Base-by-base conservation (phyloP, 2,888 invertebrate species). In the Fragum fragum region DNA sequence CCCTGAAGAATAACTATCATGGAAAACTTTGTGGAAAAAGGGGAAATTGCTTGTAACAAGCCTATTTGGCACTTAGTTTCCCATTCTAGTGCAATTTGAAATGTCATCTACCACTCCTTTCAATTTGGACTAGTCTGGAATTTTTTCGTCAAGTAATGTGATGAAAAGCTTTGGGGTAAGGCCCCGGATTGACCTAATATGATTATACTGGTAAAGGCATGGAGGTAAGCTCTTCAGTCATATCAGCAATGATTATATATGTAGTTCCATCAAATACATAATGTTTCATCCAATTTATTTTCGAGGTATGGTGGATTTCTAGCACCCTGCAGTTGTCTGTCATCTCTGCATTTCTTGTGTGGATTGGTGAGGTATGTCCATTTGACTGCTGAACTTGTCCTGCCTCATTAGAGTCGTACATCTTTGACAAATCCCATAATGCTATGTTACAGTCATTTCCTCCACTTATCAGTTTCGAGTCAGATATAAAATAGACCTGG, bases 281-380 rank as follows among this genome's bases (percentile, higher is more conserved):
- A 57, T 92, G 89, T 52, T 91, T 90, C 81, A 94, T 81, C 93
- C 93, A 94, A 85, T 94, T 94, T 18, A 94, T 87, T 76, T 94
- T 94, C 7, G 88, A 85, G 1, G 86, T 74, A 76, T 92, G 93
- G 23, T 87, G 70, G 28, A 92, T 87, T 16, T 88, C 87, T 16
- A 57, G 69, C 16, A 89, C 79, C 74, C 85, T 85, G 78, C 91
- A 91, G 28, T 80, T 80, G 2, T 87, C 86, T 2, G 92, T 89
- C 26, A 90, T 80, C 61, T 86, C 80, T 36, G 85, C 76, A 73
- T 90, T 88, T 52, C 87, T 86, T 16, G 79, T 72, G 28, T 91
- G 90, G 28, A 88, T 83, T 0, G 88, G 88, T 52, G 83, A 76
- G 16, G 87, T 66, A 72, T 85, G 81, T 53, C 88, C 87, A 72